Evolutionary conservation across 53 echinoderm and acorn worm genomes (phyloP).

Genomic region (Zoroaster sp.): DNA sequence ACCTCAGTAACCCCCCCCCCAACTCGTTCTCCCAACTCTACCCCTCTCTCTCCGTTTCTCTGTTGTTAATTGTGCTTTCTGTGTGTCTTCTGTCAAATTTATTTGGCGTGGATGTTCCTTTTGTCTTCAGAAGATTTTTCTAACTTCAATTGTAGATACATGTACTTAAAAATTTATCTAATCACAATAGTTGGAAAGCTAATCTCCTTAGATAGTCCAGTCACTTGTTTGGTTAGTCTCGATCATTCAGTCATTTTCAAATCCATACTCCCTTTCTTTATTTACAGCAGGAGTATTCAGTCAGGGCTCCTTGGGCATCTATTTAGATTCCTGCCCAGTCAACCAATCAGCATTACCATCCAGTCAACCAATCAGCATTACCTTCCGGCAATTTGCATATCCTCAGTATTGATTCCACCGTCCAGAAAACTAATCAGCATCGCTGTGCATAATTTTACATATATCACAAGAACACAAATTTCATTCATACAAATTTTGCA

Average conservation of each 20-base stretch:
- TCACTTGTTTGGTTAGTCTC: no score
- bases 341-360: background rate
- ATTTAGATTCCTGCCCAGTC: background rate
- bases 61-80: background rate
- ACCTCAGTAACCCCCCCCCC: background rate
- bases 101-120: no score
- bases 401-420: background rate
- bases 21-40: no score
- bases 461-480: background rate
- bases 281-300: constrained; percentile 55
- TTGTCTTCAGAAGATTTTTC: background rate
- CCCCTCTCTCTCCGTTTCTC: background rate
- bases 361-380: background rate
- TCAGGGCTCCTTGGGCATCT: constrained; percentile 74
- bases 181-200: no score
- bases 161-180: no score
- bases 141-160: background rate
- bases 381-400: background rate
- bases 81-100: background rate
- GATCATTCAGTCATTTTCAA: background rate
- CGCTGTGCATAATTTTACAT: background rate
- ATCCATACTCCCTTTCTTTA: background rate
- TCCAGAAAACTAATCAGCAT: background rate
- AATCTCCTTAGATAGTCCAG: no score
- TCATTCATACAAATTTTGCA: background rate